Base-by-base conservation (phyloP, 2,797 vertebrate species). In the Acanthopagrus latus region DNA sequence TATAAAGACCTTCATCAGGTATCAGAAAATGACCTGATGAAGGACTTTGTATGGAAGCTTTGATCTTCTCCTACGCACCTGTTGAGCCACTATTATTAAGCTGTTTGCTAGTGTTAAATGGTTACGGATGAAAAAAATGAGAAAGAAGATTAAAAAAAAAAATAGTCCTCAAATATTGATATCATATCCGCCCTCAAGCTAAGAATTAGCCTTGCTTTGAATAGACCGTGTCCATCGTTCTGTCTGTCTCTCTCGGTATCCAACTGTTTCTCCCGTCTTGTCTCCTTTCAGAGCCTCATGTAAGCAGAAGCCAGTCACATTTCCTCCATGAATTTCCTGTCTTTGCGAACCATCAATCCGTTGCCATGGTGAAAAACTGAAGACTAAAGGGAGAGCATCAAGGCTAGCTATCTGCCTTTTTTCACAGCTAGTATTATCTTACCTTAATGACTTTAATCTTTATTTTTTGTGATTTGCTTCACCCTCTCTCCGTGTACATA, bases 251-350 rank as follows among this genome's bases (percentile, higher is more conserved):
- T 74, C 62, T 41, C 6, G 16, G 43, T 72, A 25, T 68, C 62
- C 20, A 74, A 64, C 76, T 17, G 46, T 54, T 33, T 83, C 74
- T 74, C 50, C 65, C 87, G 56, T 58, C 13, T 57, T 69, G 71
- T 91, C 91, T 92, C 47, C 75, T 92, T 89, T 18, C 93, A 96
- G 96, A 95, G 94, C 67, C 89, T 93, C 84, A 94, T 93, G 87
- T 95, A 93, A 91, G 76, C 74, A 64, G 84, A 91, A 52, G 58
- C 64, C 64, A 75, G 83, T 68, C 47, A 79, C 59, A n/a, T 76
- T 75, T 85, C 69, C 55, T 75, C 72, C 73, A 48, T 23, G 54
- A 74, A 74, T 77, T 84, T 83, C 69, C 80, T 71, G 78, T 91
- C 81, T 87, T 84, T 76, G 80, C 25, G 14, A 86, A 64, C 70